Percentiles rank a stretch among this genome's conserved stretches.
These are phyloP conservation scores for Galago senegalensis DNA, from an alignment of 2,797 vertebrate genomes.

Conservation along the genomic window DNA sequence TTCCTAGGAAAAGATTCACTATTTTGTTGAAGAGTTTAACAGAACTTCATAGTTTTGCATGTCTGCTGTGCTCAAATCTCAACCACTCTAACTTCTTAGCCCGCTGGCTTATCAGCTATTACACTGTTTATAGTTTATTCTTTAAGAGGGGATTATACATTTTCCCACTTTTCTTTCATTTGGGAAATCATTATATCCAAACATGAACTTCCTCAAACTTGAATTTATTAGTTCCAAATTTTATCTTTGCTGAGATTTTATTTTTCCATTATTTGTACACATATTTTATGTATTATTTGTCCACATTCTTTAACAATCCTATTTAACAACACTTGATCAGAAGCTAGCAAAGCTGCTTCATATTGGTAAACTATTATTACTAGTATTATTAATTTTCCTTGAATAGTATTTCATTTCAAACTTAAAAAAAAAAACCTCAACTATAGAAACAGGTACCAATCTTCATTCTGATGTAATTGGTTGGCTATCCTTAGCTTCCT, in stretches of 20 bases:
- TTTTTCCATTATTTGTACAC: background rate
- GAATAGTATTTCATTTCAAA: constrained; percentile 50
- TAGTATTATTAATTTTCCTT: background rate
- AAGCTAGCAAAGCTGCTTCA: background rate
- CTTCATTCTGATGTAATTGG: constrained; percentile 25
- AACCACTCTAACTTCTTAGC: constrained; percentile 33
- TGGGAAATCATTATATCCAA: constrained; percentile 21
- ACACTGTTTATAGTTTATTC: constrained; percentile 38
- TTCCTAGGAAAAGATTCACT: constrained; percentile 2
- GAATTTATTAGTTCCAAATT: constrained; percentile 40
- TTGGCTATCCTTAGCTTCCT: constrained; percentile 17
- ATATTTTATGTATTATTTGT: background rate
- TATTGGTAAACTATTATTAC: background rate
- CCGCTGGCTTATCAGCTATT: background rate
- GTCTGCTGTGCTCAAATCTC: background rate
- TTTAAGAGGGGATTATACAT: background rate
- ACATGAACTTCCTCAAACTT: constrained; percentile 6
- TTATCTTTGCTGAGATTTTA: constrained; percentile 20
- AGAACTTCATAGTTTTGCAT: background rate
- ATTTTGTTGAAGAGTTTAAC: background rate
- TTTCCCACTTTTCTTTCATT: constrained; percentile 9
- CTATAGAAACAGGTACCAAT: background rate
- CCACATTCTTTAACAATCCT: background rate
- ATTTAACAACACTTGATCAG: constrained; percentile 18
- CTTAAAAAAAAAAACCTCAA: background rate